Evolutionary conservation across 2,888 invertebrate genomes (phyloP), one percentile per base, ranked within the genome.

Genomic region (Meloe dianella): DNA sequence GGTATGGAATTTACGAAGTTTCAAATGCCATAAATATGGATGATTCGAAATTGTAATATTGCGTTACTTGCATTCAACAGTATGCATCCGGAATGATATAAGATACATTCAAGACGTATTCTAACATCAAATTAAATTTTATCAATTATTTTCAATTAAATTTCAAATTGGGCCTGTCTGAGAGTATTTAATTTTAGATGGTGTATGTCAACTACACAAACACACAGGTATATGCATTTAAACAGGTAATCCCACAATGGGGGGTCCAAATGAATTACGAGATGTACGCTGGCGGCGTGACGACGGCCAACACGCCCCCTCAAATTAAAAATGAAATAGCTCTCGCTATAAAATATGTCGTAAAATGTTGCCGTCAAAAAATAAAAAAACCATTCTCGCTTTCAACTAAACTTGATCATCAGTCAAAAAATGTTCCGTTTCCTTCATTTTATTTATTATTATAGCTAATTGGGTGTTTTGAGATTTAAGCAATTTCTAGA

Each of bases 291-390:
- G 69, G 30, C 67, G 65, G 67, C 69, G 67, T 67, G 69, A 70
- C 69, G 67, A 70, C 69, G 61, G 57, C 65, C 67, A 64, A 67
- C 64, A 70, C 69, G 69, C 67, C 69, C 65, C 67, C 64, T 63
- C 64, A 65, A 70, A 70, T 70, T 70, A 70, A 70, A 70, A 70
- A 67, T 67, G 67, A 67, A 70, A 67, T 69, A 64, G 64, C 66
- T 64, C 57, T 58, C 51, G 61, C 65, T 61, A 61, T 70, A 70
- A 70, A 69, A 70, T 70, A 65, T 65, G 69, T 67, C 69, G 68
- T 68, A 68, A 68, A 68, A 65, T 68, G 63, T 65, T 35, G 65
- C 64, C 41, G 12, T 41, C 6, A 12, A 17, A 41, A 41, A 41
- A 32, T 3, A n/a, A n/a, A 17, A 41, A 10, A 24, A 24, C 22